Percentiles rank a stretch among this genome's conserved stretches.
phyloP scores from a whole-genome alignment of 1,140 invertebrate species.

The Drosophila kepulauana region DNA sequence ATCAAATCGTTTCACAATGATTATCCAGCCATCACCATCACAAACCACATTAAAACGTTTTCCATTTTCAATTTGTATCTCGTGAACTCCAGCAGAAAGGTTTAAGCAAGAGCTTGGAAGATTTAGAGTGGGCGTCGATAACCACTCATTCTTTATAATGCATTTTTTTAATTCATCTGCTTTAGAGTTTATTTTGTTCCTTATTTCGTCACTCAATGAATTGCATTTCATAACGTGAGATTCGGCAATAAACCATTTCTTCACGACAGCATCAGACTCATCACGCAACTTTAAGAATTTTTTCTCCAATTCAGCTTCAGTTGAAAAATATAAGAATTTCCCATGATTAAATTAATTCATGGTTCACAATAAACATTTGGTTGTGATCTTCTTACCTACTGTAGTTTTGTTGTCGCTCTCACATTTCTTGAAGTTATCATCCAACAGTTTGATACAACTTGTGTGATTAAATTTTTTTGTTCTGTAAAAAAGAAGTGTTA shows the following conservation, averaged over 20 bases:
- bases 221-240: background rate
- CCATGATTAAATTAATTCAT: background rate
- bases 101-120: background rate
- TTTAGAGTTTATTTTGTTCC: background rate
- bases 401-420: too few relatives aligned
- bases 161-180: background rate
- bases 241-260: background rate
- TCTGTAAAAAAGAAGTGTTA: too few relatives aligned
- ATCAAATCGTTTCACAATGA: background rate
- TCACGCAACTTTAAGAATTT: too few relatives aligned
- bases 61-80: background rate
- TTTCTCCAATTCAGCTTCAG: too few relatives aligned
- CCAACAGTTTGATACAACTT: too few relatives aligned
- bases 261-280: too few relatives aligned
- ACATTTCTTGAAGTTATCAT: too few relatives aligned
- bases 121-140: background rate
- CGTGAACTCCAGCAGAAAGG: background rate
- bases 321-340: too few relatives aligned
- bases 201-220: background rate
- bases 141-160: background rate
- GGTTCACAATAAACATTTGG: background rate
- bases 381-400: too few relatives aligned
- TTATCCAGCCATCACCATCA: background rate
- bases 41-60: background rate
- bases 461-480: too few relatives aligned